A percentile compares a stretch with the other conserved stretches of the same genome.
These are phyloP conservation scores for Dermolepida albohirtum DNA, from an alignment of 2,888 invertebrate species.

Conservation along the genomic window DNA sequence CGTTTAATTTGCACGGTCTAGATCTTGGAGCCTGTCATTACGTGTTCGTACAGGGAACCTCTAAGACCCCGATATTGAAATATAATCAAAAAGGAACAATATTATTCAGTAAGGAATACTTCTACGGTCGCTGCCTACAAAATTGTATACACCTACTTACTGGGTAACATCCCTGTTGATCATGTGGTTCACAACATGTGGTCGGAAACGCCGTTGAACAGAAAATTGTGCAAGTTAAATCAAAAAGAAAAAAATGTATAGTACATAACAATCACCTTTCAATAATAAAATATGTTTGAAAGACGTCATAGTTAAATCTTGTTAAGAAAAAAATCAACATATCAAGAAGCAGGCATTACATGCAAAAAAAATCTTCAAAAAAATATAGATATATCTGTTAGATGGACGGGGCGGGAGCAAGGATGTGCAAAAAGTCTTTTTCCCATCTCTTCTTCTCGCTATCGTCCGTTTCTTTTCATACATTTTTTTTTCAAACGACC, in stretches of 20 bases:
- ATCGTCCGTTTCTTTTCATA: constrained; percentile 34
- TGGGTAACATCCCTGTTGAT: constrained; percentile 79
- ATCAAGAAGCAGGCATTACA: constrained; percentile 80
- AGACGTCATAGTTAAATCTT: neutral
- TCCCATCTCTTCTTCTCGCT: constrained; percentile 40
- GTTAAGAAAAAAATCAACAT: constrained; percentile 54
- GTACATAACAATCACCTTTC: constrained; percentile 14
- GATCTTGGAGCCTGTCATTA: too few relatives aligned
- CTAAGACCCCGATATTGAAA: too few relatives aligned
- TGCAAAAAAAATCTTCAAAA: constrained; percentile 67
- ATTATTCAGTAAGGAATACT: neutral
- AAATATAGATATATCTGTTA: constrained; percentile 25
- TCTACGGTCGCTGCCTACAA: constrained; percentile 35
- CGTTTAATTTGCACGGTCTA: too few relatives aligned
- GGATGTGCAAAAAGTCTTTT: constrained; percentile 73
- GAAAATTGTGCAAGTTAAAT: constrained; percentile 74
- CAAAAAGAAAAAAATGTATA: constrained; percentile 59
- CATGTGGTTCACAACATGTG: constrained; percentile 59
- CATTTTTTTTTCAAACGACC: constrained; percentile 74
- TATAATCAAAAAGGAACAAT: constrained; percentile 8
- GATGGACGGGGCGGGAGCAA: constrained; percentile 73
- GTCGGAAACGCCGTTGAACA: constrained; percentile 72
- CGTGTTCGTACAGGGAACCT: too few relatives aligned
- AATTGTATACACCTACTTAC: constrained; percentile 71
- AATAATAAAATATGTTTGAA: constrained; percentile 10